Conservation (phyloP, 2,113 vertebrate genomes). For the Strigops habroptila region DNA sequence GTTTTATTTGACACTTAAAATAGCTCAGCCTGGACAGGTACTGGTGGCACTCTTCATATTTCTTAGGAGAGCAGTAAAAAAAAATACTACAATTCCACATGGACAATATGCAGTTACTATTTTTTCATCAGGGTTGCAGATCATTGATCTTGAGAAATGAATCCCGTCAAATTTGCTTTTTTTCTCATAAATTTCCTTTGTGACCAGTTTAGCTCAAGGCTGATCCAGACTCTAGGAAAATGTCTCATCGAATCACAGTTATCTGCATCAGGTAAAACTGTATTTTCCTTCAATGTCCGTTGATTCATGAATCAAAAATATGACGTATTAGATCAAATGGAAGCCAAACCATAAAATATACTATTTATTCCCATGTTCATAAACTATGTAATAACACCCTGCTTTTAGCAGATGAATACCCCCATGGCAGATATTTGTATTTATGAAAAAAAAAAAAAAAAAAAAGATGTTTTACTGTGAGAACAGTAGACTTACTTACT, state of each 20-base stretch:
- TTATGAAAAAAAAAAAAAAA: neutral
- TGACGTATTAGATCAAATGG: neutral
- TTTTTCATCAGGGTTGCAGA: neutral
- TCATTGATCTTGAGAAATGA: slow-evolving; percentile 20
- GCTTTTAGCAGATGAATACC: neutral
- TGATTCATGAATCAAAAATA: neutral
- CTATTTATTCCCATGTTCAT: neutral
- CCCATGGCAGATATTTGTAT: neutral
- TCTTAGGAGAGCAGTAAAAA: neutral
- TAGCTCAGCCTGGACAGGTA: neutral
- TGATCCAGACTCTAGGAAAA: neutral
- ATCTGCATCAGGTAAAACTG: neutral
- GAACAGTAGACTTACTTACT: neutral
- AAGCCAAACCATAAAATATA: neutral
- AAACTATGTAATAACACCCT: neutral
- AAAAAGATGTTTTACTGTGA: neutral
- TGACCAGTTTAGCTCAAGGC: neutral
- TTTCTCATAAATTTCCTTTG: neutral
- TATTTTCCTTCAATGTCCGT: neutral
- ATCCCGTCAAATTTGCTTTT: slow-evolving; percentile 11
- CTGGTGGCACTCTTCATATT: neutral
- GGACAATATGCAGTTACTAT: neutral
- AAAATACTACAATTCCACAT: neutral
- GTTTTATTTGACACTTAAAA: neutral
- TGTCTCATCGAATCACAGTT: neutral